Evolutionary conservation across 2,888 invertebrate species (phyloP).

Genomic region (Epistrophe eligans): DNA sequence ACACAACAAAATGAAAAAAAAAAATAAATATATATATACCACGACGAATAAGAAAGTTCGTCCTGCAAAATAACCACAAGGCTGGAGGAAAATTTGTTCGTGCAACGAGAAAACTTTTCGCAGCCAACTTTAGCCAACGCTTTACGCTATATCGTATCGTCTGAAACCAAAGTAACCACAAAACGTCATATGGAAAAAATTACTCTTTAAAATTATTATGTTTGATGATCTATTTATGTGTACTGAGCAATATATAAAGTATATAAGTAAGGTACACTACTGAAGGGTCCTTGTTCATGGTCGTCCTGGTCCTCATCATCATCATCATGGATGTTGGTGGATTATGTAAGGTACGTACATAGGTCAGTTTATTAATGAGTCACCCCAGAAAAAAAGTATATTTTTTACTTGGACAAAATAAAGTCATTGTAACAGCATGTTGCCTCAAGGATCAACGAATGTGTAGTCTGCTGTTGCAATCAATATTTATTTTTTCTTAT

Average conservation of each 20-base stretch:
- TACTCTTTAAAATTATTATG: slow-evolving; percentile 70
- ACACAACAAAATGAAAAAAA: slow-evolving; percentile 32
- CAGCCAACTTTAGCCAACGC: slow-evolving; percentile 19
- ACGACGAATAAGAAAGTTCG: slow-evolving; percentile 64
- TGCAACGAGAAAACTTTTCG: slow-evolving; percentile 69
- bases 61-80: slow-evolving; percentile 70
- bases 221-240: slow-evolving; percentile 64
- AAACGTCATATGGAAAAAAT: slow-evolving; percentile 74
- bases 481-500: neutral
- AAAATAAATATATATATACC: slow-evolving; percentile 1
- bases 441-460: neutral
- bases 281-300: slow-evolving; percentile 50
- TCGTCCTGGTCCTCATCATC: slow-evolving; percentile 3
- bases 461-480: neutral
- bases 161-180: slow-evolving; percentile 48
- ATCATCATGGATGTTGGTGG: slow-evolving; percentile 19
- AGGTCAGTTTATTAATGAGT: slow-evolving; percentile 72
- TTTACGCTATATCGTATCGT: slow-evolving; percentile 10
- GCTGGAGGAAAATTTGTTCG: slow-evolving; percentile 61
- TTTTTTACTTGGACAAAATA: slow-evolving; percentile 38
- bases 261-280: too few species aligned
- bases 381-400: slow-evolving; percentile 30
- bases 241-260: slow-evolving; percentile 16
- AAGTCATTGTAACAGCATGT: slow-evolving; percentile 41
- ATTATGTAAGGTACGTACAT: neutral